Evolutionary conservation across 35 echinoderm and acorn worm species (phyloP).

Genomic region (Amphiura filiformis): DNA sequence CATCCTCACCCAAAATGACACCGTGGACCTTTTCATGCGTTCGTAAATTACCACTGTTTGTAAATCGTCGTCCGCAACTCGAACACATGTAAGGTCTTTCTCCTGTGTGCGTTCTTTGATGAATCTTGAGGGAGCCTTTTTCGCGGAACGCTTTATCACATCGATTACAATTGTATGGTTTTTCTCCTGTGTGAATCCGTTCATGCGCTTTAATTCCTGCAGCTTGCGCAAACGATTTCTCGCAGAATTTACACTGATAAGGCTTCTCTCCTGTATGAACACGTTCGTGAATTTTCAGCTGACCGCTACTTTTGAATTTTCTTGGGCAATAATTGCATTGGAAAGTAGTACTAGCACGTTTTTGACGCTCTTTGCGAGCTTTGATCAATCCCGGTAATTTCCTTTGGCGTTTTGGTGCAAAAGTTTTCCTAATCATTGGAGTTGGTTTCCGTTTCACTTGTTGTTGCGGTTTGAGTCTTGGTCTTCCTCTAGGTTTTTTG

Average conservation of each 20-base stretch:
- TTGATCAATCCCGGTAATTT: not conserved
- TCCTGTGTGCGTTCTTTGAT: conserved; percentile 65
- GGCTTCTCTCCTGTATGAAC: conserved; percentile 26
- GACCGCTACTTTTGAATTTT: not conserved
- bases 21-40: not conserved
- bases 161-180: conserved; percentile 57
- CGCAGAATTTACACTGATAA: not conserved
- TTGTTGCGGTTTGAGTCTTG: not conserved
- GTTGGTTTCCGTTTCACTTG: not conserved
- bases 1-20: not conserved
- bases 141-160: conserved; percentile 62
- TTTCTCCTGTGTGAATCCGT: conserved; percentile 58
- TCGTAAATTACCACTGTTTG: not conserved
- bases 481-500: not conserved
- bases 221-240: conserved; percentile 14
- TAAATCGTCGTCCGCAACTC: conserved; percentile 26
- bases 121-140: not conserved
- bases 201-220: not conserved
- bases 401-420: not conserved
- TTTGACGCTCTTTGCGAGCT: not conserved
- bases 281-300: not conserved
- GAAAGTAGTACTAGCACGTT: not conserved
- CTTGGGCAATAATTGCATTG: not conserved
- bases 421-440: not conserved
- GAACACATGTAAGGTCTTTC: conserved; percentile 67